These are phyloP conservation scores for Drosophila vallismaia DNA, from an alignment of 2,888 invertebrate species.

Conservation along the genomic window DNA sequence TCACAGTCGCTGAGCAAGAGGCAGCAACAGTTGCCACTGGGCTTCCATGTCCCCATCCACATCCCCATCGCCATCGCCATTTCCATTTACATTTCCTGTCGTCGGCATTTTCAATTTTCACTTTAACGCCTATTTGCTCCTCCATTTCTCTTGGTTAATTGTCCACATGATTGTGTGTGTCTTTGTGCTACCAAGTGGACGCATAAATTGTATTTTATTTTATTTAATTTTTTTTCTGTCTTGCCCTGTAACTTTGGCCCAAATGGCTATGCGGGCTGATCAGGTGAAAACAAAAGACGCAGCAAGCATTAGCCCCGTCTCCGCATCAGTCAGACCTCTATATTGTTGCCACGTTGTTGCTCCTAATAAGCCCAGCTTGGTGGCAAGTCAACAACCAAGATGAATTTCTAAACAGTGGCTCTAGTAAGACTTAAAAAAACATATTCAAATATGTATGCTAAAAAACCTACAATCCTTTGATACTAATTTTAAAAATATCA, in stretches of 20 bases:
- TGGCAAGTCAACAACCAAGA: neutral
- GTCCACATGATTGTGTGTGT: constrained; percentile 4
- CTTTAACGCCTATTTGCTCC: constrained; percentile 73
- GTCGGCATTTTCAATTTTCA: constrained; percentile 67
- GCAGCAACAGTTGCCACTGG: constrained; percentile 44
- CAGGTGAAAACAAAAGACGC: constrained; percentile 76
- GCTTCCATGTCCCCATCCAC: constrained; percentile 44
- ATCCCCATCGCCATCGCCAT: constrained; percentile 6
- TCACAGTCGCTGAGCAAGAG: constrained; percentile 72
- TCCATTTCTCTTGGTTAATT: constrained; percentile 58
- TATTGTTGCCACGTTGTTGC: constrained; percentile 50
- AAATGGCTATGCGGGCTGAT: constrained; percentile 80
- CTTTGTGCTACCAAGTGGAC: constrained; percentile 60
- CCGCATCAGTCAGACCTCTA: constrained; percentile 39
- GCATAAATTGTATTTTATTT: constrained; percentile 67
- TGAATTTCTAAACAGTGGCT: neutral
- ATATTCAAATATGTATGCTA: no score
- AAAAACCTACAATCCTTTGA: no score
- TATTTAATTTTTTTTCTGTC: constrained; percentile 29
- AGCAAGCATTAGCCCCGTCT: constrained; percentile 19
- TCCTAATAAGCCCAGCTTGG: constrained; percentile 18
- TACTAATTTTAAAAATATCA: no score
- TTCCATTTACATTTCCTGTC: constrained; percentile 73
- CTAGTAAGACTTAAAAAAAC: no score
- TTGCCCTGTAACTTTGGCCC: constrained; percentile 55